Base-by-base conservation (phyloP, 1,140 invertebrate species). In the Anoplophora glabripennis region DNA sequence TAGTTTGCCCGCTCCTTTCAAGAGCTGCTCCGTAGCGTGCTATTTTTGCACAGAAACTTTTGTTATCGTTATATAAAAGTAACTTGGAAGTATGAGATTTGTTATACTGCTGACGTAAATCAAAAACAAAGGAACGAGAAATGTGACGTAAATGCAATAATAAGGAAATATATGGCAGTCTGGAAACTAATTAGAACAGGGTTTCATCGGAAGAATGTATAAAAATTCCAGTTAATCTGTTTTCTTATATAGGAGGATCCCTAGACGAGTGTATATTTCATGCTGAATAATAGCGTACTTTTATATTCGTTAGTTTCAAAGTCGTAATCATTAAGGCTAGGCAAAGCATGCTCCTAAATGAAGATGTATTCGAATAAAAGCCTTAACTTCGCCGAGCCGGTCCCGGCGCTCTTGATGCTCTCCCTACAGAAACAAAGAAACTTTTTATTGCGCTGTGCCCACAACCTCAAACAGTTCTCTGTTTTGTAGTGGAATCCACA, bases 241-340 rank as follows among this genome's bases (percentile, higher is more conserved):
- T 58, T 59, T 64, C 21, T 64, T 64, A 61, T 60, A 58, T 61
- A 58, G 42, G 58, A 60, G 51, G 53, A 55, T 64, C 49, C 58
- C 53, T 12, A 55, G 57, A 51, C 47, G 62, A 56, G 51, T 56
- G 62, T 61, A 64, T 64, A 51, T 61, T 57, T 64, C 53, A 53
- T 46, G 48, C 47, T 61, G 62, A 61, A 64, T 64, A 53, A 64
- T 64, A 47, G 58, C 62, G 57, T 61, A 61, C 58, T 64, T 61
- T 61, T 61, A 64, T 64, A 64, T 64, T 57, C 58, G 61, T 59
- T 64, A 64, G 61, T 49, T 64, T 44, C 38, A 57, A 57, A 64
- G 58, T 53, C 62, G 46, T 34, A 46, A 54, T 64, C 62, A 61
- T 64, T 64, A 61, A 48, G 58, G 48, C 58, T 61, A 57, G 53